Evolutionary conservation across 2,113 vertebrate species (phyloP), one percentile per base, ranked within the genome.

Genomic region (Myrmophylax atrothorax): DNA sequence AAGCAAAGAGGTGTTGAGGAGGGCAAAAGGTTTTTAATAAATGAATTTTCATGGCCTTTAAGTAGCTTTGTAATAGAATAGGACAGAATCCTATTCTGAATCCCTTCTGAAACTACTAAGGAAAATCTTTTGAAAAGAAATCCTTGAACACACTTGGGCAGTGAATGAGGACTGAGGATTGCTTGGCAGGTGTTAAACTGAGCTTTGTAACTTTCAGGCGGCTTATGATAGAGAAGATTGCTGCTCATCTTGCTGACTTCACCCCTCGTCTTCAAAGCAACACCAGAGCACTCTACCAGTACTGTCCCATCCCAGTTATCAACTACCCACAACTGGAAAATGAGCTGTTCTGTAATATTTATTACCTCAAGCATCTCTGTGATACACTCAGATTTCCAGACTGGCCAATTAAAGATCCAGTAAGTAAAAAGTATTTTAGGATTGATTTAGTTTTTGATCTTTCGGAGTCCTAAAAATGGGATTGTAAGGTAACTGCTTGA

Each of bases 281-380:
- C 97, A 99, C 99, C 14, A 98, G 99, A 83, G 99, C 99, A 22
- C 98, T 99, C 62, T 99, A 99, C 96, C 99, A 99, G 12, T 99
- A 99, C 94, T 99, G 99, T 90, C 99, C 99, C 72, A 99, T 99
- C 87, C 99, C 99, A 0, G 98, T 99, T 52, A 98, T 99, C 98
- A 99, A 97, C 98, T 99, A 99, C 95, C 99, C 99, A 59, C 99
- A 99, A 92, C 98, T 99, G 87, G 99, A 99, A 95, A 98, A 99
- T 68, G 99, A 99, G 97, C 98, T 99, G 16, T 99, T 99, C 98
- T 99, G 99, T 97, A 99, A 98, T 97, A 99, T 99, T 97, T 99
- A 99, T 98, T 99, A 99, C 98, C 99, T 99, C 98, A 98, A 99
- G 94, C 99, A 99, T 96, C 98, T 99, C 64, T 99, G 99, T 91